phyloP scores from a whole-genome alignment of 2,113 vertebrate genomes.

The Cepphus grylle region DNA sequence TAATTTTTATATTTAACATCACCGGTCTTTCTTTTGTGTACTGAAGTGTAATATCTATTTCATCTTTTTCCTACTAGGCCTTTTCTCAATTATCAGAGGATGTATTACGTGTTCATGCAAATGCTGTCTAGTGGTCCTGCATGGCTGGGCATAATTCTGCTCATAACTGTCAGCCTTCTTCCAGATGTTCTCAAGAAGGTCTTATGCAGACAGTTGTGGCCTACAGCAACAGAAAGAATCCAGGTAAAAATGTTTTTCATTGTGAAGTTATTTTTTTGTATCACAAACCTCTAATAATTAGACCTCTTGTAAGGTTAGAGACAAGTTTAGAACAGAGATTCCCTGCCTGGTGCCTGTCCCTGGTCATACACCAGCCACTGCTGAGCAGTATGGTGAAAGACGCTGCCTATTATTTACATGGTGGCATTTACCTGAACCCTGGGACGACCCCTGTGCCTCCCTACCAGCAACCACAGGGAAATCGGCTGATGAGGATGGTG shows the following conservation, averaged over 20 bases:
- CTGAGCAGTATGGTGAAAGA: not conserved
- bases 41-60: not conserved
- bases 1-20: not conserved
- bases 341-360: not conserved
- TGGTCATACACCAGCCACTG: not conserved
- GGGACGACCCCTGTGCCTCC: not conserved
- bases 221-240: conserved; percentile 89
- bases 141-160: conserved; percentile 92
- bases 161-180: conserved; percentile 89
- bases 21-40: not conserved
- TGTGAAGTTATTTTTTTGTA: not conserved
- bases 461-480: not conserved
- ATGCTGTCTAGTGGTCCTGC: conserved; percentile 95
- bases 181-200: conserved; percentile 95
- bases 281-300: not conserved
- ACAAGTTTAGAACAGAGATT: not conserved
- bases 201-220: conserved; percentile 89
- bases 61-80: conserved; percentile 78
- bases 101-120: conserved; percentile 98
- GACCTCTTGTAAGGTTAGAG: not conserved
- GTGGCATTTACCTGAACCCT: not conserved
- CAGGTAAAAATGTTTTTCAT: conserved; percentile 78
- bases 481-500: not conserved
- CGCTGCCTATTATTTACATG: not conserved
- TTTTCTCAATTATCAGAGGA: conserved; percentile 97